Evolutionary conservation across 2,113 vertebrate genomes (phyloP).

Genomic region (Paramisgurnus dabryanus): DNA sequence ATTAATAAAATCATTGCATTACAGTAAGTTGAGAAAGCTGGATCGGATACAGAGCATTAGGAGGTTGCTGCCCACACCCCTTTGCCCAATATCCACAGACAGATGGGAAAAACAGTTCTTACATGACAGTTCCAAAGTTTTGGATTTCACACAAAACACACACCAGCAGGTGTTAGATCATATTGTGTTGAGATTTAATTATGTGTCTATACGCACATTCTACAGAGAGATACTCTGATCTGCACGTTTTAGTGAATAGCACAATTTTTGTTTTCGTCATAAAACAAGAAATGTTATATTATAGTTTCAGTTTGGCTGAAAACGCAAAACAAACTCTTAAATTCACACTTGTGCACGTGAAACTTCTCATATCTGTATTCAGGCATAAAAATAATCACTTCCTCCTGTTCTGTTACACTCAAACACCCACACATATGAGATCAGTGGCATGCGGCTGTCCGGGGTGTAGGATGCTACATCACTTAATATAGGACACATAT

Average conservation of each 20-base stretch:
- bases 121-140: conserved; percentile 44
- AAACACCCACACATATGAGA: conserved; percentile 41
- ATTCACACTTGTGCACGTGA: conserved; percentile 16
- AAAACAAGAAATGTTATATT: conserved; percentile 3
- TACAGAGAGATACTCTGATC: background rate
- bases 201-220: conserved; percentile 26
- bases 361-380: conserved; percentile 35
- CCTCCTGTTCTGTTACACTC: conserved; percentile 14
- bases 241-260: background rate
- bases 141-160: conserved; percentile 50
- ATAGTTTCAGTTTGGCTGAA: conserved; percentile 26
- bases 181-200: conserved; percentile 48
- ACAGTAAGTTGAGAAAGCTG: conserved; percentile 73
- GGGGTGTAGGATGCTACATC: conserved; percentile 14
- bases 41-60: conserved; percentile 71
- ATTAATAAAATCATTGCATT: conserved; percentile 73
- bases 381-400: conserved; percentile 48
- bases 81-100: conserved; percentile 51
- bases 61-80: too few relatives aligned
- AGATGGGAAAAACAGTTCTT: conserved; percentile 66
- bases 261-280: background rate
- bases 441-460: background rate
- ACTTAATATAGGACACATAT: conserved; percentile 19
- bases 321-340: conserved; percentile 26
- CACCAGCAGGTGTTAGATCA: conserved; percentile 48